Evolutionary conservation across 64 coral and sea anemone genomes (phyloP).

Genomic region (Actinia equina): DNA sequence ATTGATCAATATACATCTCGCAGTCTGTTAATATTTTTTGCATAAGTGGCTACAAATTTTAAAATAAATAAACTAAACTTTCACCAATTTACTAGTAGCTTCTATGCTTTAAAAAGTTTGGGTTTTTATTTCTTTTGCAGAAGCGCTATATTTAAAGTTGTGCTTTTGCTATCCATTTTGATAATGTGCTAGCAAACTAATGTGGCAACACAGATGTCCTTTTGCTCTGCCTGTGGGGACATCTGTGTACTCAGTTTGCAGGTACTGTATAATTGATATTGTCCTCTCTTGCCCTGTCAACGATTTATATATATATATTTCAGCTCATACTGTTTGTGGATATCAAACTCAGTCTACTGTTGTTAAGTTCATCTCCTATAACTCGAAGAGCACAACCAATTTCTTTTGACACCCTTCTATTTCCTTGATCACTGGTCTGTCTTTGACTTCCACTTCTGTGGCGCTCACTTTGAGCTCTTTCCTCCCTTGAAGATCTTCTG

Average conservation of each 20-base stretch:
- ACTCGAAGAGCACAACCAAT: conserved; percentile 49
- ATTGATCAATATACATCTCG: too few species aligned
- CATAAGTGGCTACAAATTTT: too few species aligned
- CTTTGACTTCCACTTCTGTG: conserved; percentile 1
- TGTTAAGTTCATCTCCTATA: conserved; percentile 86
- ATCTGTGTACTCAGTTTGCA: too few species aligned
- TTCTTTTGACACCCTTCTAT: conserved; percentile 28
- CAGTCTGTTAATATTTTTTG: too few species aligned
- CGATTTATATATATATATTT: background rate
- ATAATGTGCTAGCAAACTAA: background rate
- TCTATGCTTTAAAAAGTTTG: background rate
- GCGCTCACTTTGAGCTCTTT: background rate
- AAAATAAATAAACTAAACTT: background rate
- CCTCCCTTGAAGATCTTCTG: conserved; percentile 18
- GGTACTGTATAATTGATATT: background rate
- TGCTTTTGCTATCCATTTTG: background rate
- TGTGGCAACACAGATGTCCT: background rate
- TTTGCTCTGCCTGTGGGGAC: too few species aligned
- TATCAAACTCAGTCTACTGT: conserved; percentile 62
- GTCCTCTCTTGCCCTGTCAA: background rate
- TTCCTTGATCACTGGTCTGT: background rate
- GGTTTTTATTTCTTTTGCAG: too few species aligned
- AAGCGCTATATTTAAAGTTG: background rate
- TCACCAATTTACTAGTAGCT: background rate
- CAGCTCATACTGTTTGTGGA: conserved; percentile 15